Conservation (phyloP, 1,140 invertebrate genomes). For the Gryon sp. region DNA sequence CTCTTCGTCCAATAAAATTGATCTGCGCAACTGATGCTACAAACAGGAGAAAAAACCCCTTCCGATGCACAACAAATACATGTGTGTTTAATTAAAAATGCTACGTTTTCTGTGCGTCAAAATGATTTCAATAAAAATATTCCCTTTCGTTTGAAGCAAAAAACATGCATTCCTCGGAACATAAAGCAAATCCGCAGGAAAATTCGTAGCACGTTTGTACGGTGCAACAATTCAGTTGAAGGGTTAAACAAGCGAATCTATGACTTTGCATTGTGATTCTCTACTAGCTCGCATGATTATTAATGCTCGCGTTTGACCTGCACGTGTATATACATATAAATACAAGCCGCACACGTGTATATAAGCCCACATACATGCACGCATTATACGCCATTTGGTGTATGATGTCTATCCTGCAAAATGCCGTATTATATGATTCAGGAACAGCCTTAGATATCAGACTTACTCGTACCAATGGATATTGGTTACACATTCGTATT, state of each 20-base stretch:
- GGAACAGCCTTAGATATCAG: slow-evolving; percentile 60
- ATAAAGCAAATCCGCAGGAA: slow-evolving; percentile 48
- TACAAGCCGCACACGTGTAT: slow-evolving; percentile 7
- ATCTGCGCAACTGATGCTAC: too few relatives aligned
- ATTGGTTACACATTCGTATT: slow-evolving; percentile 45
- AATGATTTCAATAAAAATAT: slow-evolving; percentile 6
- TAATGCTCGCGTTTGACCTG: slow-evolving; percentile 60
- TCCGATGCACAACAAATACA: too few relatives aligned
- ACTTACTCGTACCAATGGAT: slow-evolving; percentile 49
- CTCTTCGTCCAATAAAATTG: too few relatives aligned
- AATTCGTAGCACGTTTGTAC: slow-evolving; percentile 60
- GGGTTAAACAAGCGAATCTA: slow-evolving; percentile 64
- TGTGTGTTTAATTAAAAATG: slow-evolving; percentile 21
- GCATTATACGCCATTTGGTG: slow-evolving; percentile 43
- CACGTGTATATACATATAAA: slow-evolving; percentile 52
- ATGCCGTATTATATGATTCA: slow-evolving; percentile 60
- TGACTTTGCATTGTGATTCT: slow-evolving; percentile 65
- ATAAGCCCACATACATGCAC: slow-evolving; percentile 1
- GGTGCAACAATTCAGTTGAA: slow-evolving; percentile 61
- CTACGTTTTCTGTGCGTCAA: neutral
- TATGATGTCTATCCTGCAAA: slow-evolving; percentile 47
- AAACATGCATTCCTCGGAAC: slow-evolving; percentile 22
- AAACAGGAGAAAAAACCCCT: too few relatives aligned
- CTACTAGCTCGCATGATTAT: slow-evolving; percentile 60
- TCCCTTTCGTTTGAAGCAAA: slow-evolving; percentile 4